These are phyloP conservation scores for Cephus spinipes DNA, from an alignment of 2,888 invertebrate species.

Conservation along the genomic window DNA sequence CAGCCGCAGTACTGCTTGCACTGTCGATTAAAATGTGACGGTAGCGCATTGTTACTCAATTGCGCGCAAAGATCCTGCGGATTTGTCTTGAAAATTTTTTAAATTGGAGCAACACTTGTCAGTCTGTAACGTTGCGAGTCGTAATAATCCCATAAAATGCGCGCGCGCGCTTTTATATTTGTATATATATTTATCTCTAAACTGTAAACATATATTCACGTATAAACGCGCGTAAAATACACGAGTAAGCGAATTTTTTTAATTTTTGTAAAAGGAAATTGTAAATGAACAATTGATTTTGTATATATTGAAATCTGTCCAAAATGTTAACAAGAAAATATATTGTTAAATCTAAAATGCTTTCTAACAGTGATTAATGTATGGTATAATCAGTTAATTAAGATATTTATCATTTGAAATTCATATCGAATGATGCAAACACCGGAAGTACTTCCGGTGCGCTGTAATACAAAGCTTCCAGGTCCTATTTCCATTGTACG, in stretches of 20 bases:
- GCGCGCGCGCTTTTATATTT: not conserved
- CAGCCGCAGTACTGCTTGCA: not conserved
- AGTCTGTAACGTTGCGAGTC: not conserved
- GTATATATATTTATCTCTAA: not conserved
- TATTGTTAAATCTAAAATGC: constrained; percentile 2
- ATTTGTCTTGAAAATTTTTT: not conserved
- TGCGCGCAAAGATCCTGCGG: not conserved
- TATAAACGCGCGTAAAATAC: not conserved
- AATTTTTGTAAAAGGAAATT: constrained; percentile 37
- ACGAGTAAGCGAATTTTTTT: constrained; percentile 28
- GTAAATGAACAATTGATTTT: constrained; percentile 39
- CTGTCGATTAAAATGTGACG: not conserved
- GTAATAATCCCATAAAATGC: not conserved
- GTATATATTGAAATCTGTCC: constrained; percentile 43
- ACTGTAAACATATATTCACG: not conserved
- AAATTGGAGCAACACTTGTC: not conserved
- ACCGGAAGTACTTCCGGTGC: not conserved
- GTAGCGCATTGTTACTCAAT: not conserved
- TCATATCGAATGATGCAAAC: not conserved
- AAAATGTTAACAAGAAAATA: constrained; percentile 8
- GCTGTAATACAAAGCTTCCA: not conserved
- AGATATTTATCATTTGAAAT: not conserved
- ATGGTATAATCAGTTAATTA: not conserved
- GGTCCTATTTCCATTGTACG: not conserved
- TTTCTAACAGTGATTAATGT: not conserved